Conservation (phyloP, 1,140 invertebrate genomes). For the Odontomachus brunneus region DNA sequence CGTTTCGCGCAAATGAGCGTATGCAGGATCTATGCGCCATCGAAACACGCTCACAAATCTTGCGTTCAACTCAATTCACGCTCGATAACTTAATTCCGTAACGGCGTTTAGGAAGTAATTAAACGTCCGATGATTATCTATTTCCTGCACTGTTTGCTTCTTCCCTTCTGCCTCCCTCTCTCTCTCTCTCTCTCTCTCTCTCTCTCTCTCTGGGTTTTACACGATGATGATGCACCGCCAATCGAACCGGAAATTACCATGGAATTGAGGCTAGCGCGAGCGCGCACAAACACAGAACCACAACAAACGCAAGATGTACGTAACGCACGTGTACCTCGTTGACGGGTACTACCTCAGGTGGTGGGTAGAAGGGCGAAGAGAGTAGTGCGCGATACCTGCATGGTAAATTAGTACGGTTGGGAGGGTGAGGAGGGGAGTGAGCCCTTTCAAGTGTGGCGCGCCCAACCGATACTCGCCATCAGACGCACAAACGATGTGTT, state of each 20-base stretch:
- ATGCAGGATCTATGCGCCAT: too few relatives aligned
- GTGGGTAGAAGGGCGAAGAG: background rate
- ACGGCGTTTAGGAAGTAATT: conserved; percentile 71
- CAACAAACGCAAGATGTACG: conserved; percentile 48
- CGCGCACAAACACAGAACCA: conserved; percentile 27
- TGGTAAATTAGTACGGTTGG: conserved; percentile 71
- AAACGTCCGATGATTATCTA: conserved; percentile 74
- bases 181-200: background rate
- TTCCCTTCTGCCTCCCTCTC: background rate
- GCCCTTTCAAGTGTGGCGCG: conserved; percentile 70
- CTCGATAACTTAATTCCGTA: conserved; percentile 67
- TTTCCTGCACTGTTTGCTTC: conserved; percentile 51
- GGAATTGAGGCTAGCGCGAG: conserved; percentile 65
- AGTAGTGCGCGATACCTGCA: conserved; percentile 68
- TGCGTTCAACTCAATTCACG: background rate
- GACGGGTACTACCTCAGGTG: background rate
- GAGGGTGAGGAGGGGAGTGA: conserved; percentile 38
- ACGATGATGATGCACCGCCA: conserved; percentile 71
- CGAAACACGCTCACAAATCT: background rate
- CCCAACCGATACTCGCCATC: conserved; percentile 63
- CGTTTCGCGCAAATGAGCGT: too few relatives aligned
- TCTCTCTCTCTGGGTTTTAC: conserved; percentile 32
- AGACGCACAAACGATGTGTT: conserved; percentile 77
- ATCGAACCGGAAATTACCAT: conserved; percentile 74
- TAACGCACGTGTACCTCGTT: conserved; percentile 25